Conservation (phyloP, 2,113 vertebrate species). For the Chrysemys picta region DNA sequence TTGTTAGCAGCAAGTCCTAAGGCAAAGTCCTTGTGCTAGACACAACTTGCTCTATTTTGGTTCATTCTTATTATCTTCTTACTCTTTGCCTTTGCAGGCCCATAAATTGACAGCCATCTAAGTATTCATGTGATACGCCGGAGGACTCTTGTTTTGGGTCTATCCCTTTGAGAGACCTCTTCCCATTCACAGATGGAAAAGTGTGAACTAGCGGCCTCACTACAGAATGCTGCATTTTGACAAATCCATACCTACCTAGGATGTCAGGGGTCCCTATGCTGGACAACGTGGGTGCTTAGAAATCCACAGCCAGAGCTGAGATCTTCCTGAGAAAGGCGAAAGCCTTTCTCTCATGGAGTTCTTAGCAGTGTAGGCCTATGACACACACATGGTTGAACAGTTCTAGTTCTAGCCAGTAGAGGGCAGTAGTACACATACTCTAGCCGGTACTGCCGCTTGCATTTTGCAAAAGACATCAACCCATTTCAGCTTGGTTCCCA, state of each 20-base stretch:
- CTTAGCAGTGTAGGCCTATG: neutral
- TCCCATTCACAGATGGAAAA: neutral
- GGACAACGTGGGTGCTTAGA: neutral
- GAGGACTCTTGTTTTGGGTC: neutral
- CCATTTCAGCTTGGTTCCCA: neutral
- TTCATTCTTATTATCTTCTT: neutral
- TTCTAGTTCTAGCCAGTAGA: neutral
- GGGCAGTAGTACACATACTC: neutral
- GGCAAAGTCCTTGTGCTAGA: neutral
- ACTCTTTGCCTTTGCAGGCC: neutral
- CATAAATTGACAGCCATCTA: neutral
- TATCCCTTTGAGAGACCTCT: neutral
- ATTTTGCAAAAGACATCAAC: neutral
- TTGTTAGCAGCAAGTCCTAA: neutral
- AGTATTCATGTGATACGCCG: neutral
- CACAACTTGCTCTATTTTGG: neutral
- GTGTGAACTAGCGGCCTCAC: neutral
- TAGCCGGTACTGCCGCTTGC: no score
- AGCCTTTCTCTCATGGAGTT: neutral
- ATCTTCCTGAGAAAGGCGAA: neutral
- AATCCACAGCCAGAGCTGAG: neutral
- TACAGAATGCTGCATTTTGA: neutral
- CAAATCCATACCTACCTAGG: neutral
- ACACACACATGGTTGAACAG: neutral
- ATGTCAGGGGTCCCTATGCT: neutral